Percentiles rank a stretch among this genome's conserved stretches.
Evolutionary conservation across 2,113 vertebrate species (phyloP).

Genomic region (Guaruba guarouba): DNA sequence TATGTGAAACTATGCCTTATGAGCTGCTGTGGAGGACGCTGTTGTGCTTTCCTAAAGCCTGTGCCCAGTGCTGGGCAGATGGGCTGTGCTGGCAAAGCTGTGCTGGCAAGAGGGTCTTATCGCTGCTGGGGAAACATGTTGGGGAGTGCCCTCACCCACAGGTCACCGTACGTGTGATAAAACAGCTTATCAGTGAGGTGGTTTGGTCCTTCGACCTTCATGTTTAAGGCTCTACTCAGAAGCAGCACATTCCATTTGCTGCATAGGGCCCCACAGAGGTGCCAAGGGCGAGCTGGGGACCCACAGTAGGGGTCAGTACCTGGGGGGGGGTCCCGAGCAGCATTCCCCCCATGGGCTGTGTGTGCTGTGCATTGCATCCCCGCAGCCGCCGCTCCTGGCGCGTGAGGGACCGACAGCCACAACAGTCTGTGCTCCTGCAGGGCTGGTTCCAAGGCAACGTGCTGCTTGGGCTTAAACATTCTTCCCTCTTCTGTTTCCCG

Average conservation of each 20-base stretch:
- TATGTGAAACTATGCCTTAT: background rate
- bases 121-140: accelerated
- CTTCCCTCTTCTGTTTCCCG: conserved; percentile 30
- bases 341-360: background rate
- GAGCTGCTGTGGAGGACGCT: background rate
- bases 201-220: background rate
- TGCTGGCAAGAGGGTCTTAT: background rate
- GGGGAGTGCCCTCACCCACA: background rate
- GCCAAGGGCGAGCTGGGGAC: accelerated
- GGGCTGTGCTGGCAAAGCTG: background rate
- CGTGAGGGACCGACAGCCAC: background rate
- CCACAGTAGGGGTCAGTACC: accelerated
- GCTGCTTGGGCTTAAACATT: background rate
- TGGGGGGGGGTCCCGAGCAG: accelerated
- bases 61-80: background rate
- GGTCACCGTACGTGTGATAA: background rate
- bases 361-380: background rate
- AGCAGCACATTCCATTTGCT: background rate
- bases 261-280: accelerated
- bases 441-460: background rate
- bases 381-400: background rate
- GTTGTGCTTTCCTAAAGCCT: accelerated
- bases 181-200: background rate
- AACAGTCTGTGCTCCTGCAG: conserved; percentile 10
- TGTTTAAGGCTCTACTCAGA: background rate